Evolutionary conservation across 23 tunicate genomes (phyloP).

Genomic region (Botrylloides violaceus): DNA sequence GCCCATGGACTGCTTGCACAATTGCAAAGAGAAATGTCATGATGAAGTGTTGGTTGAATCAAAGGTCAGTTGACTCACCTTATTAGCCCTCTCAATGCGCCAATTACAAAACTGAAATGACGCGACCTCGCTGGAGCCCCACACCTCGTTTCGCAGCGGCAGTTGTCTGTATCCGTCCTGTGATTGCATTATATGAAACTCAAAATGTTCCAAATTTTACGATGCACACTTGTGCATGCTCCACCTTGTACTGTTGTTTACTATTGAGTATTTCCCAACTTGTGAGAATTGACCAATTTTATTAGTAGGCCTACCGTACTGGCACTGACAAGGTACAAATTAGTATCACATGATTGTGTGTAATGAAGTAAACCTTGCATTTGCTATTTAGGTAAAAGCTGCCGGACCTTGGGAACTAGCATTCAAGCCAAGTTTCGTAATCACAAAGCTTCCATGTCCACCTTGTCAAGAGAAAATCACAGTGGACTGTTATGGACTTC

Average conservation of each 20-base stretch:
- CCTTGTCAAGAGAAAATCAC: slow-evolving; percentile 62
- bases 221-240: too few relatives aligned
- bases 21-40: slow-evolving; percentile 64
- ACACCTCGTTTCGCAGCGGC: too few relatives aligned
- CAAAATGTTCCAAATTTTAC: too few relatives aligned
- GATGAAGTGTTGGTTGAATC: slow-evolving; percentile 60
- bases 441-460: slow-evolving; percentile 56
- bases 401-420: slow-evolving; percentile 88
- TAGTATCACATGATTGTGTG: neutral
- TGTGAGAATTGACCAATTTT: too few relatives aligned
- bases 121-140: too few relatives aligned
- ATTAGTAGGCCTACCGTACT: too few relatives aligned
- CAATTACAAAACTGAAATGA: too few relatives aligned
- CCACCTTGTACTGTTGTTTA: too few relatives aligned
- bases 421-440: slow-evolving; percentile 1
- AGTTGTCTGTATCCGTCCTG: too few relatives aligned
- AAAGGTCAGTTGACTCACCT: slow-evolving; percentile 31
- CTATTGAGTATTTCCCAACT: too few relatives aligned
- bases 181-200: too few relatives aligned
- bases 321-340: neutral
- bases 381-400: slow-evolving; percentile 21
- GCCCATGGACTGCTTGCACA: slow-evolving; percentile 46
- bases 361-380: neutral
- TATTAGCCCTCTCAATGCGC: too few relatives aligned
- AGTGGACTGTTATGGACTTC: slow-evolving; percentile 51